phyloP scores from a whole-genome alignment of 2,113 vertebrate species.

The Rhabdornis inornatus region DNA sequence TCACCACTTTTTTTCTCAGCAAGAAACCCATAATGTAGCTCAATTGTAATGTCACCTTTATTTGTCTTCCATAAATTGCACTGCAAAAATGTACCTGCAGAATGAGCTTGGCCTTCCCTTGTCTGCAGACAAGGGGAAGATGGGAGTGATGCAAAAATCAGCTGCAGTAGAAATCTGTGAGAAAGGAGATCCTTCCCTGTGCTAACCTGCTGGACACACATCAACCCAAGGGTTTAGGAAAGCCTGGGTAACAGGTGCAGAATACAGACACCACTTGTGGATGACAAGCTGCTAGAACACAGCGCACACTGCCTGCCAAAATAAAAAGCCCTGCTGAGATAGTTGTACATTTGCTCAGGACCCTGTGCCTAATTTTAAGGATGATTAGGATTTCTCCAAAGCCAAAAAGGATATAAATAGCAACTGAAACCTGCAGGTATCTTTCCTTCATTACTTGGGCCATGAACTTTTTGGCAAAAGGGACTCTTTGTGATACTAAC shows the following conservation, averaged over 20 bases:
- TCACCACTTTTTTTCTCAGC: not conserved
- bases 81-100: not conserved
- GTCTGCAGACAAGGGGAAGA: not conserved
- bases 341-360: not conserved
- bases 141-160: not conserved
- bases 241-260: not conserved
- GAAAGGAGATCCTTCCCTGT: not conserved
- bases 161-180: not conserved
- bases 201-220: not conserved
- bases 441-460: not conserved
- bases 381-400: not conserved
- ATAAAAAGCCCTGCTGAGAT: not conserved
- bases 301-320: not conserved
- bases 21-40: not conserved
- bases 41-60: not conserved
- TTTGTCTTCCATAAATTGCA: not conserved
- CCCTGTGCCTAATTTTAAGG: not conserved
- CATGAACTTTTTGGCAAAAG: not conserved
- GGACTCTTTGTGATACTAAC: not conserved
- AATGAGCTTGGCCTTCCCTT: not conserved
- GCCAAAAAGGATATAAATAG: constrained; percentile 22
- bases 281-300: not conserved
- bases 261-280: not conserved
- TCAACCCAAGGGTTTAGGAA: not conserved
- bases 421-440: not conserved